These are phyloP conservation scores for Crypturellus tataupa DNA, from an alignment of 2,797 vertebrate species.

Conservation along the genomic window DNA sequence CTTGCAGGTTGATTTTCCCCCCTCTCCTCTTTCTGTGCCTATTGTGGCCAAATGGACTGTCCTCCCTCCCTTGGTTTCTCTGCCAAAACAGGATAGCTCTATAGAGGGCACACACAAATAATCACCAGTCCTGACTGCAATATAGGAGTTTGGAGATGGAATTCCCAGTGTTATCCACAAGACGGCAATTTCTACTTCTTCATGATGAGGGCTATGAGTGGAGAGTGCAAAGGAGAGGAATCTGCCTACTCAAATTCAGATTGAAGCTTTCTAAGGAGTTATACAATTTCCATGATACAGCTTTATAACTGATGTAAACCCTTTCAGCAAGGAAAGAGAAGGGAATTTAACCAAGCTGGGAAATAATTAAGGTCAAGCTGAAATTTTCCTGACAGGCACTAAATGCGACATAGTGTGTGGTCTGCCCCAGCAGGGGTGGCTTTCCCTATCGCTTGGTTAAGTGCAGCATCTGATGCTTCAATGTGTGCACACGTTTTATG, in stretches of 20 bases:
- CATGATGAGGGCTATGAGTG: background rate
- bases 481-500: background rate
- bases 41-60: background rate
- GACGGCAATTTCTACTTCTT: background rate
- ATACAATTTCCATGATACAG: background rate
- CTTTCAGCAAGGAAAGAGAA: slow-evolving; percentile 39
- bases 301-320: slow-evolving; percentile 5
- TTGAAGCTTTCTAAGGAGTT: background rate
- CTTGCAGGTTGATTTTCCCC: background rate
- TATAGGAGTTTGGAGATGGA: background rate
- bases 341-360: slow-evolving; percentile 25
- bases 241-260: background rate
- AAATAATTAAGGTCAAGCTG: slow-evolving; percentile 46
- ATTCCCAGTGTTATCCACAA: background rate
- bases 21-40: background rate
- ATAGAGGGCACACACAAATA: background rate
- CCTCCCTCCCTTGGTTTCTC: fast-evolving
- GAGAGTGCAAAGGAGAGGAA: background rate
- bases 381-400: slow-evolving; percentile 48
- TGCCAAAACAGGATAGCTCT: background rate
- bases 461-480: slow-evolving; percentile 9
- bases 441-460: background rate
- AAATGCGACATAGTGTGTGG: slow-evolving; percentile 53
- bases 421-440: background rate
- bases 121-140: background rate